phyloP scores from a whole-genome alignment of 2,888 invertebrate genomes.

The Eustalomyia histrio region DNA sequence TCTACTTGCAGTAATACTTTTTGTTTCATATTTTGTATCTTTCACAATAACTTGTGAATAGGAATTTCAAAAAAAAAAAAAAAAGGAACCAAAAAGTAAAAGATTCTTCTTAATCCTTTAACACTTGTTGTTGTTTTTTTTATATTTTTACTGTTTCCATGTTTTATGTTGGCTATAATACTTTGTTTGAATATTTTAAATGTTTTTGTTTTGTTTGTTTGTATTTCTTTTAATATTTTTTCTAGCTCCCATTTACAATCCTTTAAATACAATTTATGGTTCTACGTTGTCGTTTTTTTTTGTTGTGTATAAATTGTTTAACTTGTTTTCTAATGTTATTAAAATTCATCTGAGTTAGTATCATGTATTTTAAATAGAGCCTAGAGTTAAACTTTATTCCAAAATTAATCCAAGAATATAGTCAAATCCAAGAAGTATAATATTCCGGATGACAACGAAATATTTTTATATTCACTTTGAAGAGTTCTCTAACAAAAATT shows the following conservation, averaged over 20 bases:
- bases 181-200: slow-evolving; percentile 30
- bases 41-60: neutral
- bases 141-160: neutral
- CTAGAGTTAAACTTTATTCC: no score
- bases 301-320: neutral
- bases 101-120: slow-evolving; percentile 21
- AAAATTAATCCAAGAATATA: no score
- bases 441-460: no score
- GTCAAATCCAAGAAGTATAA: no score
- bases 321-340: slow-evolving; percentile 25
- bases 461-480: no score
- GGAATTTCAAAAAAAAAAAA: neutral
- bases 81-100: neutral
- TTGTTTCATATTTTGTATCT: neutral
- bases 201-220: neutral
- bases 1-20: neutral
- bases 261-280: neutral
- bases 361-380: neutral
- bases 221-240: neutral
- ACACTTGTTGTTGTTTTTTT: slow-evolving; percentile 32
- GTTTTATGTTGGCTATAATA: slow-evolving; percentile 13
- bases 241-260: neutral
- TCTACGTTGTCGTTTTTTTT: slow-evolving; percentile 3
- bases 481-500: no score
- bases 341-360: slow-evolving; percentile 33